Base-by-base conservation (phyloP, 2,888 invertebrate genomes). In the Zygaena filipendulae region DNA sequence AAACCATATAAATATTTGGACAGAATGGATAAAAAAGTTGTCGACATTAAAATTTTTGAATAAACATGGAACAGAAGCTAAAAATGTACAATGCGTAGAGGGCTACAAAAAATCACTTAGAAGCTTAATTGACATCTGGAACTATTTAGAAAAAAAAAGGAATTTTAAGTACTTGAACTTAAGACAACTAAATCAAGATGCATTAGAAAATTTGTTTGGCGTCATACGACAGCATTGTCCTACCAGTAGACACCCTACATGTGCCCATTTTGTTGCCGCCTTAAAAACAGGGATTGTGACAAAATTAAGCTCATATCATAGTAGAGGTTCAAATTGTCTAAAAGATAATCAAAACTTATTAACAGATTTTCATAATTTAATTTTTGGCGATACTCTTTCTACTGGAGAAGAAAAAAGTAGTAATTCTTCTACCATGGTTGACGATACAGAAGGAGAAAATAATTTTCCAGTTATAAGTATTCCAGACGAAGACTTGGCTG, bases 191-290 rank as follows among this genome's bases (percentile, higher is more conserved):
- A 40, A 40, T 21, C 39, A 35, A 25, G 35, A 40, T 11, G 6
- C 32, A 1, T 18, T 40, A 6, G 35, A 40, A 28, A 38, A 36
- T 25, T 27, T 36, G 5, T 38, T 38, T 23, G 36, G 35, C 6
- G 13, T 36, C 2, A 33, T 40, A 11, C 11, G 33, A 6, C 36
- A 38, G 20, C 34, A 34, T 21, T 22, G 32, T 13, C 30, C 31
- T 5, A 37, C 37, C 19, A 27, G 35, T 8, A 20, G 22, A 23
- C 30, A 35, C 19, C 30, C 34, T 3, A 38, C 32, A 1, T 23
- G 16, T 11, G 4, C 19, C n/a, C 16, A 23, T 28, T 32, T 37
- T 20, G 21, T 13, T 6, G 27, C 26, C 4, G 36, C 28, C 11
- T 18, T 30, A 7, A 32, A 32, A 23, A 22, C 32, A 1, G 11